phyloP scores from a whole-genome alignment of 1,140 invertebrate species.

The Teleogryllus occipitalis region DNA sequence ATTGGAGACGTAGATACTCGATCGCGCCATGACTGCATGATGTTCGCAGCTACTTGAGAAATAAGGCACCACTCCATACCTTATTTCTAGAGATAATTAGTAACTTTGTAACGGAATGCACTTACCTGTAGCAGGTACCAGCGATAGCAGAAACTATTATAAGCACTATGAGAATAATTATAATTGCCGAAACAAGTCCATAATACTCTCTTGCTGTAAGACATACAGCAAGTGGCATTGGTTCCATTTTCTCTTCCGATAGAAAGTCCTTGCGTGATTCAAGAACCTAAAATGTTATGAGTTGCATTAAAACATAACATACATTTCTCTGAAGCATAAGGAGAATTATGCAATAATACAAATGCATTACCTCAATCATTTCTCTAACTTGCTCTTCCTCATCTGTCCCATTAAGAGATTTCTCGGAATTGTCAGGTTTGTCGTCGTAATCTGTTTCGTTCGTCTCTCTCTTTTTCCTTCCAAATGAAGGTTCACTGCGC shows the following conservation, averaged over 20 bases:
- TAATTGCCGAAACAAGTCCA: conserved; percentile 59
- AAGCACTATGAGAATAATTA: conserved; percentile 57
- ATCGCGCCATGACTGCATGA: no score
- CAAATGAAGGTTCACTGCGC: conserved; percentile 71
- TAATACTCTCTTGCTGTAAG: conserved; percentile 67
- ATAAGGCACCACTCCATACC: not conserved
- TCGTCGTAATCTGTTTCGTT: conserved; percentile 40
- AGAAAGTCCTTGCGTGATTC: conserved; percentile 64
- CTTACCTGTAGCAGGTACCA: conserved; percentile 57
- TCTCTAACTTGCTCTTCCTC: conserved; percentile 65
- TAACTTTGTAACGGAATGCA: not conserved
- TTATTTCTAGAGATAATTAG: not conserved
- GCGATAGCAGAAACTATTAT: conserved; percentile 54
- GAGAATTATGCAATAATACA: not conserved
- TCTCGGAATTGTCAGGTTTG: conserved; percentile 27
- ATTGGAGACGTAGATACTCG: no score
- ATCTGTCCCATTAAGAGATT: conserved; percentile 34
- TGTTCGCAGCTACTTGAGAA: no score
- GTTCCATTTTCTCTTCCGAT: conserved; percentile 46
- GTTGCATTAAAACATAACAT: not conserved
- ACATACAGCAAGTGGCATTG: conserved; percentile 56
- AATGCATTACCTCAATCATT: conserved; percentile 65
- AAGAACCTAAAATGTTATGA: conserved; percentile 41
- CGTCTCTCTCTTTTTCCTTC: conserved; percentile 54
- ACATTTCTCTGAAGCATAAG: not conserved